These are phyloP conservation scores for Pseudocheirus occidentalis DNA, from an alignment of 2,797 vertebrate species.

Conservation along the genomic window DNA sequence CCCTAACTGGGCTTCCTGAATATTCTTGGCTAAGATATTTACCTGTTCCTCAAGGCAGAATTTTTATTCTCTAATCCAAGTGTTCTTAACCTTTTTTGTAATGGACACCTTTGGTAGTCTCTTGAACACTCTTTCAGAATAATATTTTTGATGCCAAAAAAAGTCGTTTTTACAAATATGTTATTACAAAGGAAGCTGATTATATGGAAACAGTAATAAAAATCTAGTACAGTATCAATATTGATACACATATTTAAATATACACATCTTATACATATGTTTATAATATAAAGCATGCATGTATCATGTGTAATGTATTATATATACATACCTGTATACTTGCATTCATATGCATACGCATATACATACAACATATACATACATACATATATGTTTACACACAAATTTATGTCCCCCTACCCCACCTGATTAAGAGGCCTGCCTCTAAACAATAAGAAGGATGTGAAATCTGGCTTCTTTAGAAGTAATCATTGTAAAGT, in stretches of 20 bases:
- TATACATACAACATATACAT: too few relatives aligned
- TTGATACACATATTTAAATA: background rate
- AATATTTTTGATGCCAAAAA: background rate
- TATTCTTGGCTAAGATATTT: slow-evolving; percentile 60
- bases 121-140: background rate
- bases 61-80: slow-evolving; percentile 43
- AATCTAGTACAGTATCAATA: background rate
- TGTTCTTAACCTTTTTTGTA: background rate
- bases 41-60: slow-evolving; percentile 59
- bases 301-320: background rate
- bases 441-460: slow-evolving; percentile 44
- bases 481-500: slow-evolving; percentile 65
- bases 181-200: background rate
- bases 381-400: background rate
- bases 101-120: background rate
- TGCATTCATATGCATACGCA: too few relatives aligned
- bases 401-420: background rate
- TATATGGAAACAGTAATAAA: background rate
- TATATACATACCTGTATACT: too few relatives aligned
- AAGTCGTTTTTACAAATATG: background rate
- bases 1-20: slow-evolving; percentile 74
- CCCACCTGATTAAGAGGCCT: background rate
- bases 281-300: background rate
- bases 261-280: background rate
- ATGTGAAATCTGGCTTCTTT: slow-evolving; percentile 69